These are phyloP conservation scores for Phasia obesa DNA, from an alignment of 2,888 invertebrate genomes.

Conservation along the genomic window DNA sequence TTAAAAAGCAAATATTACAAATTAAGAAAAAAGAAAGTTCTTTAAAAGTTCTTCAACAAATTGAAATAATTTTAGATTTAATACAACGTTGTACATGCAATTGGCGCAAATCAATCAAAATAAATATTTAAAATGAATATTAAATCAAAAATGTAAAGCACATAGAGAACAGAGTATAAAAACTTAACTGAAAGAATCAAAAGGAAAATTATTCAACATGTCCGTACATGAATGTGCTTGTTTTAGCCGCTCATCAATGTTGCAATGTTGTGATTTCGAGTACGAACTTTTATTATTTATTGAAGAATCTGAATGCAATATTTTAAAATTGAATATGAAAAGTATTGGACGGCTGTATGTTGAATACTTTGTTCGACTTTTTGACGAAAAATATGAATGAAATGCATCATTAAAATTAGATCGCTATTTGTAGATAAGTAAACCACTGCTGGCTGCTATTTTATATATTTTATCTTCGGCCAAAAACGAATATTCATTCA, in stretches of 20 bases:
- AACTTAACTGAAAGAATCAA: slow-evolving; percentile 39
- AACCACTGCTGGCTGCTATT: no score
- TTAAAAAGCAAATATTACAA: slow-evolving; percentile 42
- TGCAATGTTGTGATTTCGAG: slow-evolving; percentile 5
- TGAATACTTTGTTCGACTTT: slow-evolving; percentile 22
- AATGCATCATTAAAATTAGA: slow-evolving; percentile 70
- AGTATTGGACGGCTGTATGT: slow-evolving; percentile 75
- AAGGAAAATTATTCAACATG: slow-evolving; percentile 27
- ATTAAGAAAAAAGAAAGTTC: neutral
- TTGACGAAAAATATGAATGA: slow-evolving; percentile 60
- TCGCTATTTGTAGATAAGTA: slow-evolving; percentile 62
- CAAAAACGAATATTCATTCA: slow-evolving; percentile 33
- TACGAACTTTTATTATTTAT: slow-evolving; percentile 17
- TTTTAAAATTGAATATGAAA: slow-evolving; percentile 72
- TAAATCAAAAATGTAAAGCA: slow-evolving; percentile 49
- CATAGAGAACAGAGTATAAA: slow-evolving; percentile 14
- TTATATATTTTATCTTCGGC: slow-evolving; percentile 20
- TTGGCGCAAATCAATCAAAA: slow-evolving; percentile 78
- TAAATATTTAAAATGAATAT: slow-evolving; percentile 44
- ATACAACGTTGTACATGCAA: slow-evolving; percentile 72
- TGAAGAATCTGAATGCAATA: slow-evolving; percentile 22
- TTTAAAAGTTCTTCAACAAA: slow-evolving; percentile 46
- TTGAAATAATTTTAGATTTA: slow-evolving; percentile 65
- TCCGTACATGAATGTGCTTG: slow-evolving; percentile 4
- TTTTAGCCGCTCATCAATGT: slow-evolving; percentile 8